A percentile compares a stretch with the other conserved stretches of the same genome.
Evolutionary conservation across 1,140 invertebrate species (phyloP).

Genomic region (Aplysia californica): DNA sequence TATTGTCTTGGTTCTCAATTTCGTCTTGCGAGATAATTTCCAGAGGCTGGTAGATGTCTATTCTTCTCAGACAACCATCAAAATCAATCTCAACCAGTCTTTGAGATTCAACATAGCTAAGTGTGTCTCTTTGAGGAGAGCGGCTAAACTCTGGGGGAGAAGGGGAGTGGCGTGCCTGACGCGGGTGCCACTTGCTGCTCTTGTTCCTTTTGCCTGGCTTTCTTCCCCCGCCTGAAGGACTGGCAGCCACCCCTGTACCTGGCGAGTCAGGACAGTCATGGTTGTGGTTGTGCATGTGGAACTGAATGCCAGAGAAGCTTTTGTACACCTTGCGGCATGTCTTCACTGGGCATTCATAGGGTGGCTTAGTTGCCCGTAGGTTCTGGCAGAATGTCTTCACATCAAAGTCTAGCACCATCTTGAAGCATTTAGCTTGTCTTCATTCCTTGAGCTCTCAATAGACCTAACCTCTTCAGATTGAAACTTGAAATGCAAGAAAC

Average conservation of each 20-base stretch:
- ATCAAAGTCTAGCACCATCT: conserved; percentile 84
- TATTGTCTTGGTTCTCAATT: conserved; percentile 65
- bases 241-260: conserved; percentile 18
- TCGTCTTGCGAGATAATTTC: conserved; percentile 67
- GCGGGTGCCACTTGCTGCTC: conserved; percentile 55
- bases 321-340: conserved; percentile 88
- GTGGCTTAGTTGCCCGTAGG: conserved; percentile 82
- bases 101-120: conserved; percentile 83
- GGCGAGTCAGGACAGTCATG: conserved; percentile 73
- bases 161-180: conserved; percentile 59
- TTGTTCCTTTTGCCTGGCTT: conserved; percentile 51
- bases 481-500: too few relatives aligned
- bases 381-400: conserved; percentile 86
- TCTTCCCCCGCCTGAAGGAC: conserved; percentile 42
- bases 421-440: too few relatives aligned
- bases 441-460: too few relatives aligned
- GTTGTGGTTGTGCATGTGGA: conserved; percentile 86
- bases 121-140: conserved; percentile 60
- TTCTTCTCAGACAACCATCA: conserved; percentile 74
- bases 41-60: conserved; percentile 70
- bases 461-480: too few relatives aligned
- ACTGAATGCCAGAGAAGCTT: conserved; percentile 85
- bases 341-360: conserved; percentile 85
- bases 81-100: conserved; percentile 87
- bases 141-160: conserved; percentile 65